Base-by-base conservation (phyloP, 1,140 invertebrate species). In the Calephelis nemesis region DNA sequence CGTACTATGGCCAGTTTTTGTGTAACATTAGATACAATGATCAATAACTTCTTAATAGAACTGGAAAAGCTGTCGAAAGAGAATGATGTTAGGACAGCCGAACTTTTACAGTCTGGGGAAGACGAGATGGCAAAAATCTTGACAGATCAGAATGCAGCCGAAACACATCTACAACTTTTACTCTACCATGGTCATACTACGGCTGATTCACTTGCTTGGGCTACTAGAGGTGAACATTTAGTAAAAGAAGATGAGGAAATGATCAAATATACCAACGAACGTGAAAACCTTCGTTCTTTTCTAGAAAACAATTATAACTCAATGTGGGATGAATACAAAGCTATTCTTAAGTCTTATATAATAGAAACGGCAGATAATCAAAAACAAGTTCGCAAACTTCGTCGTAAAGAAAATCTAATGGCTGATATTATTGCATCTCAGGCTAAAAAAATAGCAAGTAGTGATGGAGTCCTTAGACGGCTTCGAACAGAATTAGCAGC, bases 381-480 rank as follows among this genome's bases (percentile, higher is more conserved):
- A 70, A 91, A 90, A 70, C 69, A 82, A 62, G 80, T 86, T 9
- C 82, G 89, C 42, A 87, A 82, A 78, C 74, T 91, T 50, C 79
- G 86, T 1, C 75, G 72, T n/a, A 91, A 91, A 76, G 89, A 90
- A 76, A 88, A 86, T 71, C 72, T 88, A 54, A 91, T 91, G 88
- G 83, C 88, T 39, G 89, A 90, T 65, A 88, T 91, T 47, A 91
- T 91, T 58, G 89, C 85, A 60, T 81, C 83, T 19, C 89, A 91
- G 72, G 82, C 71, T 30, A 90, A 90, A 60, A 87, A 83, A 75
- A 90, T 91, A 45, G 85, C 85, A 7, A 88, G 84, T 60, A 90
- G 84, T 70, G 87, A 87, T 65, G 83, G 80, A 11, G 6, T 90
- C 42, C 75, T 91, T 0, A 84, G 78, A 71, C 79, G 76, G 10